Base-by-base conservation (phyloP, 2,113 vertebrate species). In the Corythaixoides concolor region DNA sequence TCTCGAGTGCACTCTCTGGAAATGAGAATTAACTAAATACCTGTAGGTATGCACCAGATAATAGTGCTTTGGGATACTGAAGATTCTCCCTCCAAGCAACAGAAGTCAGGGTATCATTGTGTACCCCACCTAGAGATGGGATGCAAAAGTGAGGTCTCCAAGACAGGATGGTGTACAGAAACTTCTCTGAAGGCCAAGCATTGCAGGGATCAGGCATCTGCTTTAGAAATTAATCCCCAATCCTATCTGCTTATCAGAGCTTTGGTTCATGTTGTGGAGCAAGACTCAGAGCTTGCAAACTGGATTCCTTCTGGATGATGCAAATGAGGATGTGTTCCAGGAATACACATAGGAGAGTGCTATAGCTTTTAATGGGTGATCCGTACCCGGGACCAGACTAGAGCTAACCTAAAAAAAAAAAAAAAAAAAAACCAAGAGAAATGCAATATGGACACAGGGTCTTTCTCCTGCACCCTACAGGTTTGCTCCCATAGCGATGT, bases 191-290 rank as follows among this genome's bases (percentile, higher is more conserved):
- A 45, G 21, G 11, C 32, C 37, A 23, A 58, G n/a, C 21, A 27
- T 9, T 41, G 47, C 11, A 69, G 27, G 35, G 27, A 24, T 74
- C 41, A 60, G 39, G 20, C 12, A 8, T 1, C 5, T 0, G 0
- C 32, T 72, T 72, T n/a, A 79, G 73, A 45, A 55, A 15, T 9
- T 0, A 70, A 27, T 59, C 32, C 24, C 14, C 26, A 63, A 0
- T 33, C 15, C 27, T 20, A 0, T 11, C 32, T 2, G 6, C 24
- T 39, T 75, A 2, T 4, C 37, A 67, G 17, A 2, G 4, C 59
- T 55, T 77, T n/a, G 17, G 12, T 74, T 86, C 0, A 0, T 24
- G 17, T 11, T 2, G 0, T 43, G 66, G 60, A 39, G 53, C 33
- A 68, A 39, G 66, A 30, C 20, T 41, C 5, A 1, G 39, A 83